phyloP scores from a whole-genome alignment of 2,888 invertebrate species.

The Drosophila limbata region DNA sequence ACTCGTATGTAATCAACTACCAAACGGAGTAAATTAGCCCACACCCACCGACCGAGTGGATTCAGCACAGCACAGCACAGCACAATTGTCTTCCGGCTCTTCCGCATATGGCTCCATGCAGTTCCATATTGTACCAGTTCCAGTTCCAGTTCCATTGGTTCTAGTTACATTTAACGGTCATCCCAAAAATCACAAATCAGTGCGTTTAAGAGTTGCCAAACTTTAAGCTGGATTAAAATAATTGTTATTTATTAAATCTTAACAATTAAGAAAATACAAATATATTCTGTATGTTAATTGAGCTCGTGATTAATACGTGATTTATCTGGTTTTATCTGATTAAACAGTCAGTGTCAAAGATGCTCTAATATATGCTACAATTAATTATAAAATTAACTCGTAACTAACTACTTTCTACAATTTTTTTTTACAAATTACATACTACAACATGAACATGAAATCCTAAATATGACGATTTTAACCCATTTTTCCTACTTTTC shows the following conservation, averaged over 20 bases:
- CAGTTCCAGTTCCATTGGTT: neutral
- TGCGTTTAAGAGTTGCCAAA: neutral
- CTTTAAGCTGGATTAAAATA: neutral
- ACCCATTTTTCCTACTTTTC: too few species aligned
- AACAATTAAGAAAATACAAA: too few species aligned
- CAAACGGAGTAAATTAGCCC: constrained; percentile 42
- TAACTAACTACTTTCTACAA: too few species aligned
- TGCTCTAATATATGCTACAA: too few species aligned
- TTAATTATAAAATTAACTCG: too few species aligned
- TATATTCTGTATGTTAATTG: too few species aligned
- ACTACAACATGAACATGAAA: too few species aligned
- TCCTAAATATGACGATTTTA: too few species aligned
- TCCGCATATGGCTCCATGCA: neutral
- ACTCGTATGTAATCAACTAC: constrained; percentile 17
- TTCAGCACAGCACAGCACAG: constrained; percentile 5
- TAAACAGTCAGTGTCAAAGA: too few species aligned
- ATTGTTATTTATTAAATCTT: neutral
- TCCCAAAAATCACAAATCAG: neutral
- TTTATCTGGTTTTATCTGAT: too few species aligned
- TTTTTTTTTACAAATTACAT: too few species aligned
- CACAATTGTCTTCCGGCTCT: constrained; percentile 17
- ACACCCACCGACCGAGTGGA: constrained; percentile 32
- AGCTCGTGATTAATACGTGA: too few species aligned
- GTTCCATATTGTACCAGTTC: neutral
- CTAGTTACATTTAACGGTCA: neutral